These are phyloP conservation scores for Stomorhina lunata DNA, from an alignment of 2,888 invertebrate genomes.

Conservation along the genomic window DNA sequence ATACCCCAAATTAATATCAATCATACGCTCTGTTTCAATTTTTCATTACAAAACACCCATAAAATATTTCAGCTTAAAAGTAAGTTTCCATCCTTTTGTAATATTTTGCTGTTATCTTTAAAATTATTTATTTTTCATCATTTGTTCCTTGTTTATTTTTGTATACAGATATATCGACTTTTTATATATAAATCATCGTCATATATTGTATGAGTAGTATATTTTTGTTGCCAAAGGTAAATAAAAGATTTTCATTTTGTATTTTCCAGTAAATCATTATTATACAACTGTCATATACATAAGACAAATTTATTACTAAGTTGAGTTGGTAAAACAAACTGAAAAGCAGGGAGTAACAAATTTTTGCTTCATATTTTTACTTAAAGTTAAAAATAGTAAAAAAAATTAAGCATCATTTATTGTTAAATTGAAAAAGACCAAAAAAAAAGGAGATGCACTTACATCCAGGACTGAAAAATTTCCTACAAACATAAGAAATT, in stretches of 20 bases:
- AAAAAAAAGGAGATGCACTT: neutral
- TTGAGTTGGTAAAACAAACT: neutral
- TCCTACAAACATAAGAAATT: neutral
- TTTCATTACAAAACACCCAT: neutral
- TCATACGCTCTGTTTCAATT: conserved; percentile 28
- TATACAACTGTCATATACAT: conserved; percentile 57
- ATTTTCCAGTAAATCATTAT: conserved; percentile 58
- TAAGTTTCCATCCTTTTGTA: too few relatives aligned
- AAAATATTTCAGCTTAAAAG: neutral
- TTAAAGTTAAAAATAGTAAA: neutral
- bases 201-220: too few relatives aligned
- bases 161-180: neutral
- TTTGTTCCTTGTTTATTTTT: conserved; percentile 18
- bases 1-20: neutral
- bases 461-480: neutral
- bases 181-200: conserved; percentile 36
- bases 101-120: neutral
- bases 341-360: neutral
- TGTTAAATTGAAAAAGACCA: neutral
- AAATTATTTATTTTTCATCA: conserved; percentile 37
- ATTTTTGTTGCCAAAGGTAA: conserved; percentile 22
- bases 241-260: conserved; percentile 29
- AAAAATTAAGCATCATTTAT: neutral
- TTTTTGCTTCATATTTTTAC: neutral
- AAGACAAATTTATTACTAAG: conserved; percentile 38